Percentiles rank a stretch among this genome's conserved stretches.
Conservation (phyloP, 2,797 vertebrate genomes). For the Oryzias sinensis region DNA sequence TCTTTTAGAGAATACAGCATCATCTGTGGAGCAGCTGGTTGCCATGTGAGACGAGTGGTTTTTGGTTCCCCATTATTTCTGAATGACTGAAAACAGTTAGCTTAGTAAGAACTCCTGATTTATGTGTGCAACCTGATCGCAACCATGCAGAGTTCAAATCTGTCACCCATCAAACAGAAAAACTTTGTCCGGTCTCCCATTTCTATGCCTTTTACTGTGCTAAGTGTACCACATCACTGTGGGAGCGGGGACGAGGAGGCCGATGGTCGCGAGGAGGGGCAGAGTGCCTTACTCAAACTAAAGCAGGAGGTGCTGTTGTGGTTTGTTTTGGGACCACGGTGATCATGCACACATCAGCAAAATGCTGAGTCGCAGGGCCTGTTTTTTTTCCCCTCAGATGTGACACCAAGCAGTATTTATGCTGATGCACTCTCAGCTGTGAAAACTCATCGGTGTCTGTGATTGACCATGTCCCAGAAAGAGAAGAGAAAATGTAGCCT, state of each 20-base stretch:
- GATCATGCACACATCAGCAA: conserved; percentile 56
- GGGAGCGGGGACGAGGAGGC: conserved; percentile 66
- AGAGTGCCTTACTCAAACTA: conserved; percentile 82
- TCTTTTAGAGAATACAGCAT: conserved; percentile 46
- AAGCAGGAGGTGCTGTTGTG: conserved; percentile 62
- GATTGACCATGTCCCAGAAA: conserved; percentile 40
- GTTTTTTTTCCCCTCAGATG: conserved; percentile 31
- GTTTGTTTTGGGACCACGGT: conserved; percentile 49
- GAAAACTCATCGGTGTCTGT: conserved; percentile 38
- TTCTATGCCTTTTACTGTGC: conserved; percentile 80
- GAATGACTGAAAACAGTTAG: conserved; percentile 47
- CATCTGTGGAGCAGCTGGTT: conserved; percentile 42
- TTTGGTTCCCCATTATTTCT: conserved; percentile 31
- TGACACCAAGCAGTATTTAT: conserved; percentile 48
- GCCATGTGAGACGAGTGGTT: conserved; percentile 30
- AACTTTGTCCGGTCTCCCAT: conserved; percentile 62
- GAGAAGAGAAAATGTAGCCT: conserved; percentile 59
- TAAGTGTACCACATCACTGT: conserved; percentile 81
- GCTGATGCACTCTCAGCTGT: conserved; percentile 59
- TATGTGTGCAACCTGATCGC: conserved; percentile 49
- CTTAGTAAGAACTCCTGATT: conserved; percentile 66
- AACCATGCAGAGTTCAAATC: conserved; percentile 60
- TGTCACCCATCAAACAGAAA: conserved; percentile 62
- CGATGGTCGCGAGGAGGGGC: conserved; percentile 67
- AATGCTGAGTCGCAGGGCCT: conserved; percentile 47